These are phyloP conservation scores for Macrocentrus cingulum DNA, from an alignment of 1,140 invertebrate genomes.

Conservation along the genomic window DNA sequence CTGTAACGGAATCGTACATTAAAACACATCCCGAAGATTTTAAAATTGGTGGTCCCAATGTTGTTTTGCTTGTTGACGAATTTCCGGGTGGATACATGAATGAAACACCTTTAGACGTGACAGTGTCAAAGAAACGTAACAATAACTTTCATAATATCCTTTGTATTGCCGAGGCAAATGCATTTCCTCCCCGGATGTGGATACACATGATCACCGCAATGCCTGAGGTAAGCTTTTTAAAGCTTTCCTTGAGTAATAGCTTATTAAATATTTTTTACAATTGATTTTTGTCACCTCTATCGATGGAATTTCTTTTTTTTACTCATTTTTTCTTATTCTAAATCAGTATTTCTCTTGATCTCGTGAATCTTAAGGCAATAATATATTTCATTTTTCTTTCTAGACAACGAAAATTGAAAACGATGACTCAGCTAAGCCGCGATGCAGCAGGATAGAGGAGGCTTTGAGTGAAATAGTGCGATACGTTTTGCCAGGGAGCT, in stretches of 20 bases:
- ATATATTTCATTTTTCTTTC: conserved; percentile 23
- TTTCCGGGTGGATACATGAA: conserved; percentile 57
- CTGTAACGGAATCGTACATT: conserved; percentile 52
- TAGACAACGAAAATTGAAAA: conserved; percentile 38
- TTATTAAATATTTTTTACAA: no score
- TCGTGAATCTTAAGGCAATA: conserved; percentile 1
- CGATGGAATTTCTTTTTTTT: not conserved
- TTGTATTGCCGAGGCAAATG: conserved; percentile 57
- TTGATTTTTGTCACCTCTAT: no score
- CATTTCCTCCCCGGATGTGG: conserved; percentile 53
- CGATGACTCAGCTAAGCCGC: conserved; percentile 24
- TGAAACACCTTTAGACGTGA: conserved; percentile 39
- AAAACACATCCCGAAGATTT: conserved; percentile 52
- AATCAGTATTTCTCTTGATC: not conserved
- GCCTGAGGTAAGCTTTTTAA: conserved; percentile 50
- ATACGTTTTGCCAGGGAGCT: conserved; percentile 49
- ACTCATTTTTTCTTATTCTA: no score
- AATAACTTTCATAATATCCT: conserved; percentile 56
- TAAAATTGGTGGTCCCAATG: conserved; percentile 51
- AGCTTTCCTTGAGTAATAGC: no score
- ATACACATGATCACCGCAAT: conserved; percentile 50
- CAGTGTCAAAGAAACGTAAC: conserved; percentile 46
- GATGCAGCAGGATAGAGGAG: conserved; percentile 48
- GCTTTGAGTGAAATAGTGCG: conserved; percentile 47
- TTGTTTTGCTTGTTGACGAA: conserved; percentile 57